phyloP scores from a whole-genome alignment of 2,113 vertebrate genomes.

The Esox niger region DNA sequence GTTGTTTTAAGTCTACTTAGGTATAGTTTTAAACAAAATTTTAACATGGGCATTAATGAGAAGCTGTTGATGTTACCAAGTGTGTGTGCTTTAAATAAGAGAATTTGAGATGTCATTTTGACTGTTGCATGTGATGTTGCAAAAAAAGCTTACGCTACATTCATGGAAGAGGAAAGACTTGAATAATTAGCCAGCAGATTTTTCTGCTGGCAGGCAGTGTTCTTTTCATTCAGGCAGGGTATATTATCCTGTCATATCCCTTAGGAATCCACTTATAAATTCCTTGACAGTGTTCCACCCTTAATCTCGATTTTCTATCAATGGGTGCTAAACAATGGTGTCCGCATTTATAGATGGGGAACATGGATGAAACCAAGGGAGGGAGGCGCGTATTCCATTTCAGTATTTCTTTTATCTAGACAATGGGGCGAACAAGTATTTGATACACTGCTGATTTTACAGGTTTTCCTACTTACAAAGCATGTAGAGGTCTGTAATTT shows the following conservation, averaged over 20 bases:
- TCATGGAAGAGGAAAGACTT: neutral
- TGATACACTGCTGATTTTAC: no score
- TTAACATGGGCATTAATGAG: neutral
- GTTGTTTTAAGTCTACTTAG: neutral
- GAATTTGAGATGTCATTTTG: neutral
- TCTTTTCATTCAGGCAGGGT: neutral
- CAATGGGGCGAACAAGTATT: no score
- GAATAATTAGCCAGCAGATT: neutral
- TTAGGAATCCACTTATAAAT: neutral
- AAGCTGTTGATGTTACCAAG: neutral
- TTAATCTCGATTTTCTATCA: neutral
- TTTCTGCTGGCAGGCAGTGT: neutral
- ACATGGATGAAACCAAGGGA: no score
- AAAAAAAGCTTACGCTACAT: neutral
- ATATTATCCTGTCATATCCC: neutral
- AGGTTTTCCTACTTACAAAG: no score
- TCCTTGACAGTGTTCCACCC: conserved; percentile 3
- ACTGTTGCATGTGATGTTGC: neutral
- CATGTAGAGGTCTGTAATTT: no score
- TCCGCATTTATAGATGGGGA: neutral
- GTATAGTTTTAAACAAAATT: neutral
- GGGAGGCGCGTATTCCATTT: no score
- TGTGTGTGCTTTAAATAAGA: neutral
- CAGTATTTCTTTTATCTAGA: no score
- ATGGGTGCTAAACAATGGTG: neutral